These are phyloP conservation scores for Barnardius zonarius DNA, from an alignment of 2,113 vertebrate genomes.

Conservation along the genomic window DNA sequence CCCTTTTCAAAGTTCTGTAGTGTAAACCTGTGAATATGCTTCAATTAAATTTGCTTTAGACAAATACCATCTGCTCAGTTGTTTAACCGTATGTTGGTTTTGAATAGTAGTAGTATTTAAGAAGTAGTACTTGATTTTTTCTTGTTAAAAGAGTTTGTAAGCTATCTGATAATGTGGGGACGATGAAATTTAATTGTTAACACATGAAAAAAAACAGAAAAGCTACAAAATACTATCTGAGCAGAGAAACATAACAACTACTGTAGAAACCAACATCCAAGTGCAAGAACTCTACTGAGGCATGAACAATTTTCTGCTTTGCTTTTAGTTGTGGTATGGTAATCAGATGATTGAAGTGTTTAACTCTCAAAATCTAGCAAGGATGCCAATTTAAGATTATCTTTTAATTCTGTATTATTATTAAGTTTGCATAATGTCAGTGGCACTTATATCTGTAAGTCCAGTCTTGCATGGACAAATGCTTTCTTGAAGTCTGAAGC, in stretches of 20 bases:
- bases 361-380: background rate
- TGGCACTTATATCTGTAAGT: background rate
- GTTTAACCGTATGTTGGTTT: background rate
- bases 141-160: constrained; percentile 13
- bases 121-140: background rate
- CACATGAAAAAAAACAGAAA: background rate
- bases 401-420: background rate
- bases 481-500: background rate
- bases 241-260: background rate
- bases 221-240: background rate
- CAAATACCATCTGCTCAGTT: constrained; percentile 4
- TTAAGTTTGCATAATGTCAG: background rate
- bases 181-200: constrained; percentile 21
- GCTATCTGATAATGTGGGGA: background rate
- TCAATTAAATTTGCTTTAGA: constrained; percentile 23
- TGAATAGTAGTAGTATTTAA: background rate
- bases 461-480: background rate
- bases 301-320: background rate
- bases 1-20: constrained; percentile 43
- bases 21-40: constrained; percentile 46
- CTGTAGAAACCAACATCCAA: background rate
- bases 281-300: background rate
- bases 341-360: background rate
- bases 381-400: background rate
- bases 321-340: background rate